Percentiles rank a stretch among this genome's conserved stretches.
These are phyloP conservation scores for Laothoe populi DNA, from an alignment of 2,888 invertebrate genomes.

Conservation along the genomic window DNA sequence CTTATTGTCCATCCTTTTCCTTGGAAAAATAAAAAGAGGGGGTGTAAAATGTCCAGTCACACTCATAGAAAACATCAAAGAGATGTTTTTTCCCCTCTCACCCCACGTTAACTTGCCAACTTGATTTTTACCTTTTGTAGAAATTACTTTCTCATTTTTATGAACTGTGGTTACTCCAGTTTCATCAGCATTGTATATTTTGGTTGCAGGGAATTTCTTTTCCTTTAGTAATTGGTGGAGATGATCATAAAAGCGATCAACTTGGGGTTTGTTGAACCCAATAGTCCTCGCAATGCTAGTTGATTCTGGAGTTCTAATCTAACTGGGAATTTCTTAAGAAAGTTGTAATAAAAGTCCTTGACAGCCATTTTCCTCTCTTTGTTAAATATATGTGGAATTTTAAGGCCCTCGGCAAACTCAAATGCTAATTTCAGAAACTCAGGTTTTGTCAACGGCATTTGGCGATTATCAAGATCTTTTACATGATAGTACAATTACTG, in stretches of 20 bases:
- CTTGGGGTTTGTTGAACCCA: neutral
- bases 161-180: slow-evolving; percentile 39
- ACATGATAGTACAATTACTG: no score
- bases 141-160: slow-evolving; percentile 38
- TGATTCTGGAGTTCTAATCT: no score
- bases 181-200: slow-evolving; percentile 44
- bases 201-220: slow-evolving; percentile 27
- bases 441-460: no score
- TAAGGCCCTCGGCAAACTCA: no score
- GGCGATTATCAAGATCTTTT: no score
- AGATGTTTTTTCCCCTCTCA: slow-evolving; percentile 39
- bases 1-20: neutral
- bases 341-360: no score
- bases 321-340: no score
- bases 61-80: slow-evolving; percentile 37
- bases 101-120: slow-evolving; percentile 38
- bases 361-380: no score
- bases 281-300: neutral
- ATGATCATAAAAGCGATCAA: neutral
- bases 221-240: neutral
- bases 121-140: slow-evolving; percentile 34
- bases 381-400: no score
- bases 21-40: neutral
- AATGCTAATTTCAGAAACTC: no score
- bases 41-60: slow-evolving; percentile 37